Evolutionary conservation across 1,140 invertebrate genomes (phyloP).

Genomic region (Drosophila chauvacae): DNA sequence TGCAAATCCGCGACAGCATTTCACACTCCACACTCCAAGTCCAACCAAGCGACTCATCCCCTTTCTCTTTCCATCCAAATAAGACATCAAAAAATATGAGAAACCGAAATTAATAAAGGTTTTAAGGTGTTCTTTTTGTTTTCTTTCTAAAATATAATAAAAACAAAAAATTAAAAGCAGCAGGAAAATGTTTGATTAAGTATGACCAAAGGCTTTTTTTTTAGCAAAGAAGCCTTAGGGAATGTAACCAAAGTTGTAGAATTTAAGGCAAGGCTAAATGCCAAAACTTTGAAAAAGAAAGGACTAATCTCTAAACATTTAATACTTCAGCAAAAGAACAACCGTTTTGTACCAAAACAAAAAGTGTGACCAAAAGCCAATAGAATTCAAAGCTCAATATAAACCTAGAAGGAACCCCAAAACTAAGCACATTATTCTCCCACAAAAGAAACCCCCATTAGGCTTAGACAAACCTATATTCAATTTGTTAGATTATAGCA

Average conservation of each 20-base stretch:
- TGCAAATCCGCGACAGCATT: conserved; percentile 59
- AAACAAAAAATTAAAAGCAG: neutral
- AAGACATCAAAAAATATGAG: conserved; percentile 9
- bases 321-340: neutral
- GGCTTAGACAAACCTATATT: neutral
- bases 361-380: neutral
- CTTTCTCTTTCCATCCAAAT: conserved; percentile 13
- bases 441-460: neutral
- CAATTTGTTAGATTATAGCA: neutral
- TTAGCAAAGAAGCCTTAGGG: too few species aligned
- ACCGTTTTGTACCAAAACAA: neutral
- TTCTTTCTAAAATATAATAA: neutral
- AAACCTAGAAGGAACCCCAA: neutral
- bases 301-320: too few species aligned
- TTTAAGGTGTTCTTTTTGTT: neutral
- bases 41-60: neutral
- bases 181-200: neutral
- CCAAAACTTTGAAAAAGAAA: neutral
- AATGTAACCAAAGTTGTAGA: neutral
- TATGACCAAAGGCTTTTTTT: neutral
- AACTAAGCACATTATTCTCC: neutral
- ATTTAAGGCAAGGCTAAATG: neutral
- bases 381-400: too few species aligned
- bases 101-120: neutral
- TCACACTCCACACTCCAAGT: conserved; percentile 22